Base-by-base conservation (phyloP, 2,888 invertebrate genomes). In the Chouioia cunea region DNA sequence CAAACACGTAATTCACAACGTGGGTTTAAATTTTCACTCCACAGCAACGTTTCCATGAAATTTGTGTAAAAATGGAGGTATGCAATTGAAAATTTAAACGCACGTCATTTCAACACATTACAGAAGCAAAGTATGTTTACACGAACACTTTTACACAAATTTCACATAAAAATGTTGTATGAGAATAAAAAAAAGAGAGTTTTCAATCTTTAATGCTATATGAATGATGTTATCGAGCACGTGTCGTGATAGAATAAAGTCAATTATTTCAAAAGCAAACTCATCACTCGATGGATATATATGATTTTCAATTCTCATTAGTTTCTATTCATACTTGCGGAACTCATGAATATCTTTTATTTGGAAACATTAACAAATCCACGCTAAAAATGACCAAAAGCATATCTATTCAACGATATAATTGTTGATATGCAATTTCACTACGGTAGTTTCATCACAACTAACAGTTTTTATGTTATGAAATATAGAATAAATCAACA, bases 121-220 rank as follows among this genome's bases (percentile, higher is more conserved):
- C 70, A 52, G 8, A 65, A 70, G 64, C 65, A 59, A 46, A 1
- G 36, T 6, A 12, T 36, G 10, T 57, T 47, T 27, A 63, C n/a
- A 68, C 27, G 12, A 52, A 70, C 65, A 70, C 54, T 66, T 70
- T 70, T 66, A 71, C 66, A 66, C 63, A 66, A 66, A 71, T 71
- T 71, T 44, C 66, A 71, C 59, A 65, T 57, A 66, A 71, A 60
- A 57, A 71, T 71, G 65, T 66, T 66, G 71, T 71, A 52, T 71
- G 71, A 3, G n/a, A n/a, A n/a, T n/a, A n/a, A n/a, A n/a, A 36
- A 36, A 8, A 36, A 10, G 36, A 12, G 36, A 12, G 6, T 27
- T 36, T 36, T 36, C 36, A 3, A 36, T 36, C 36, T 36, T 12
- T 12, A 36, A 10, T 36, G 10, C 36, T 36, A 12, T 36, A 36